Conservation (phyloP, 2,113 vertebrate species). For the Semnopithecus entellus region DNA sequence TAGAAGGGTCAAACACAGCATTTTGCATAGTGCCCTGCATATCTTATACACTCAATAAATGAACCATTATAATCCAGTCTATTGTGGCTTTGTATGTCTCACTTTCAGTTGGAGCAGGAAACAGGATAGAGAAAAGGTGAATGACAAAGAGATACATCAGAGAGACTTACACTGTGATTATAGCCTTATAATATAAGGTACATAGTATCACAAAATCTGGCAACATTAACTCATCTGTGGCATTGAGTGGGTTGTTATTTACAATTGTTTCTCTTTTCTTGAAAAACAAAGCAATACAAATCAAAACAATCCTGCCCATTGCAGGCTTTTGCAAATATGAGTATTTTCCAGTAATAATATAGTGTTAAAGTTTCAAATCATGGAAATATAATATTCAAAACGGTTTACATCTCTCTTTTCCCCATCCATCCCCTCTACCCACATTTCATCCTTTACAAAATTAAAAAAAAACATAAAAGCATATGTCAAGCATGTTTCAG, state of each 20-base stretch:
- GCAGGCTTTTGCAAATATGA: background rate
- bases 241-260: conserved; percentile 27
- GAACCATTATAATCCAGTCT: background rate
- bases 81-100: background rate
- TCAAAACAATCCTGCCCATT: conserved; percentile 3
- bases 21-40: background rate
- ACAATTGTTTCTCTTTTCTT: conserved; percentile 29
- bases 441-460: background rate
- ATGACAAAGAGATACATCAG: background rate
- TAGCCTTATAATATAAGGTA: background rate
- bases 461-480: background rate
- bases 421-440: background rate
- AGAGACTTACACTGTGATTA: background rate
- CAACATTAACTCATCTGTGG: background rate
- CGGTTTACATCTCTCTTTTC: background rate
- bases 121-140: background rate
- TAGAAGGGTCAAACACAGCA: background rate
- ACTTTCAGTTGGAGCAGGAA: background rate
- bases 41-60: background rate
- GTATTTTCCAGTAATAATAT: conserved; percentile 3
- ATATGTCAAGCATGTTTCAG: background rate
- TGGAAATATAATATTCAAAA: conserved; percentile 20
- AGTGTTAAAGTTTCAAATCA: background rate
- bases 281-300: conserved; percentile 33
- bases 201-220: background rate